Evolutionary conservation across 1,140 invertebrate genomes (phyloP).

Genomic region (Drosophila triauraria): DNA sequence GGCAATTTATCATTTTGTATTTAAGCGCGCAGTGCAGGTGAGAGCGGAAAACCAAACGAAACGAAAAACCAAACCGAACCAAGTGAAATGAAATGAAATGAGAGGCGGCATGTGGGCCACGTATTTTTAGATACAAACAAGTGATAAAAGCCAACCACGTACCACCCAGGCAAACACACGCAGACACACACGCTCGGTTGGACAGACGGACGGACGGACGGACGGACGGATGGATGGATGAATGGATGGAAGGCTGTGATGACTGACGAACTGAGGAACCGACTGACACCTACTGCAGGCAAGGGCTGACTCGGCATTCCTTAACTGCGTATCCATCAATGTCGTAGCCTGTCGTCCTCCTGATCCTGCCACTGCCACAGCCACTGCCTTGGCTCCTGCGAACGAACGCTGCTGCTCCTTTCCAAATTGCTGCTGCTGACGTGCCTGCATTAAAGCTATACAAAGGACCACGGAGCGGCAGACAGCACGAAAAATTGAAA

Average conservation of each 20-base stretch:
- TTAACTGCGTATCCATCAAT: constrained; percentile 78
- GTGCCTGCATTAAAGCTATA: constrained; percentile 76
- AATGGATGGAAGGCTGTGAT: constrained; percentile 32
- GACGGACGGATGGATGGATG: constrained; percentile 15
- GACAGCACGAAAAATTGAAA: constrained; percentile 68
- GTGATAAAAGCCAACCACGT: constrained; percentile 76
- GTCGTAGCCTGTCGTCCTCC: constrained; percentile 70
- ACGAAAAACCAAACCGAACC: constrained; percentile 58
- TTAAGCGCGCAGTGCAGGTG: constrained; percentile 72
- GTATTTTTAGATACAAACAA: constrained; percentile 84
- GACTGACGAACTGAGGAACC: constrained; percentile 65
- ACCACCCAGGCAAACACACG: constrained; percentile 31
- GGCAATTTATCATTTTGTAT: constrained; percentile 83
- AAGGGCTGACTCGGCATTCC: constrained; percentile 78
- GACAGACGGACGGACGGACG: constrained; percentile 10
- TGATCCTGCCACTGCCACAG: constrained; percentile 14
- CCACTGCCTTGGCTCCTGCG: constrained; percentile 5
- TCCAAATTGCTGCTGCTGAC: constrained; percentile 69
- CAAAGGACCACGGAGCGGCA: constrained; percentile 39
- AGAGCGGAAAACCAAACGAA: constrained; percentile 31
- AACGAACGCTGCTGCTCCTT: constrained; percentile 22
- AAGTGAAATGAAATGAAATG: constrained; percentile 70
- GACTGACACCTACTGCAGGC: constrained; percentile 57
- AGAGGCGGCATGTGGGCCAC: constrained; percentile 76
- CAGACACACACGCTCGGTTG: constrained; percentile 14